These are phyloP conservation scores for Hylomyscus alleni DNA, from an alignment of 2,797 vertebrate species.

Conservation along the genomic window DNA sequence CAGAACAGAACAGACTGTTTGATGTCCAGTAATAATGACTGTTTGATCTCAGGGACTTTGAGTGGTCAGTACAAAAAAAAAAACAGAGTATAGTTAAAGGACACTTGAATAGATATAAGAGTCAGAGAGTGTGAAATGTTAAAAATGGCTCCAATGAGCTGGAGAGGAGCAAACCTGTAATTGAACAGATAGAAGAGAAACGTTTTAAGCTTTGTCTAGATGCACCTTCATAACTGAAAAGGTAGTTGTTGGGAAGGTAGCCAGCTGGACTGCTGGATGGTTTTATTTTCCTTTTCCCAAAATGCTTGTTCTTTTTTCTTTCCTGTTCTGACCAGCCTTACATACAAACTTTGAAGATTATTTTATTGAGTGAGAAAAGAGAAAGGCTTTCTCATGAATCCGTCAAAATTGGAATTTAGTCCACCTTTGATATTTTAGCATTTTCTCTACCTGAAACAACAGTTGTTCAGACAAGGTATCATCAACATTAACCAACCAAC, in stretches of 20 bases:
- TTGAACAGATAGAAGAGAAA: background rate
- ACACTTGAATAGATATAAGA: background rate
- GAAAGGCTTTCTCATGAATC: background rate
- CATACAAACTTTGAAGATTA: background rate
- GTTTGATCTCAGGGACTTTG: background rate
- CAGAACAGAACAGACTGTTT: background rate
- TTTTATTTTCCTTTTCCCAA: background rate
- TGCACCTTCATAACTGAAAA: background rate
- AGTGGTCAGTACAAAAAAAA: background rate
- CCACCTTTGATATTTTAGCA: background rate
- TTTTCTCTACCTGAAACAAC: background rate
- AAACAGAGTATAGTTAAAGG: background rate
- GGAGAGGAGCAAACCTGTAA: background rate
- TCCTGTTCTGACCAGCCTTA: background rate
- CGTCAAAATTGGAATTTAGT: background rate
- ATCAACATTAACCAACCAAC: background rate
- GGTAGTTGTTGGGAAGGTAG: background rate
- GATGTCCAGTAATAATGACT: background rate
- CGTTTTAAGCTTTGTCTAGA: background rate
- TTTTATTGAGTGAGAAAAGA: background rate
- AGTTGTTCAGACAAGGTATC: background rate
- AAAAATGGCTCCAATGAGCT: background rate
- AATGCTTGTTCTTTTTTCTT: background rate
- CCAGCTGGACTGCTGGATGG: background rate
- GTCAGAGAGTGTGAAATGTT: background rate